phyloP scores from a whole-genome alignment of 2,888 invertebrate species.

The Liopterus haemorrhoidalis region DNA sequence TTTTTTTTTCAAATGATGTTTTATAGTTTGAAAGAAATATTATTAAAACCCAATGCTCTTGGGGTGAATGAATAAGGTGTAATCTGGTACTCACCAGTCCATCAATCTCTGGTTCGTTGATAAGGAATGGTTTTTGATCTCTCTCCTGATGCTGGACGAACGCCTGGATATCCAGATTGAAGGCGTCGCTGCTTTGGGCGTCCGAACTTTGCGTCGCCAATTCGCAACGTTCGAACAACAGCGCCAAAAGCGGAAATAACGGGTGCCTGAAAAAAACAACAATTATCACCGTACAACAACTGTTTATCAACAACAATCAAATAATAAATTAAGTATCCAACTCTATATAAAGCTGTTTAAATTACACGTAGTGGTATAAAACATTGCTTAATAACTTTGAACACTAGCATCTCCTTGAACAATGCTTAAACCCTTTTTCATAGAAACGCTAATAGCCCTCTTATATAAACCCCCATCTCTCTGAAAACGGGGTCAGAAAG shows the following conservation, averaged over 20 bases:
- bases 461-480: no score
- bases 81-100: slow-evolving; percentile 64
- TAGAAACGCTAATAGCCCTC: no score
- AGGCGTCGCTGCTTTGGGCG: slow-evolving; percentile 66
- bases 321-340: no score
- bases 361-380: slow-evolving; percentile 9
- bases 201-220: slow-evolving; percentile 90
- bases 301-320: slow-evolving; percentile 1
- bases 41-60: slow-evolving; percentile 1
- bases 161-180: slow-evolving; percentile 83
- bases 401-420: no score
- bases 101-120: slow-evolving; percentile 91
- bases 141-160: slow-evolving; percentile 87
- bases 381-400: no score
- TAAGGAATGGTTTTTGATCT: slow-evolving; percentile 77
- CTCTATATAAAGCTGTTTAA: no score
- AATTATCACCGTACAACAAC: slow-evolving; percentile 11
- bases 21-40: no score
- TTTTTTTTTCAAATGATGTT: no score
- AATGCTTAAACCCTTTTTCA: no score
- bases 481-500: no score
- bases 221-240: slow-evolving; percentile 94
- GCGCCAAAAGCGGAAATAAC: slow-evolving; percentile 83
- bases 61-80: no score
- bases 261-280: slow-evolving; percentile 68